A percentile compares a stretch with the other conserved stretches of the same genome.
Evolutionary conservation across 2,797 vertebrate species (phyloP).

Genomic region (Enteromius treurensis): DNA sequence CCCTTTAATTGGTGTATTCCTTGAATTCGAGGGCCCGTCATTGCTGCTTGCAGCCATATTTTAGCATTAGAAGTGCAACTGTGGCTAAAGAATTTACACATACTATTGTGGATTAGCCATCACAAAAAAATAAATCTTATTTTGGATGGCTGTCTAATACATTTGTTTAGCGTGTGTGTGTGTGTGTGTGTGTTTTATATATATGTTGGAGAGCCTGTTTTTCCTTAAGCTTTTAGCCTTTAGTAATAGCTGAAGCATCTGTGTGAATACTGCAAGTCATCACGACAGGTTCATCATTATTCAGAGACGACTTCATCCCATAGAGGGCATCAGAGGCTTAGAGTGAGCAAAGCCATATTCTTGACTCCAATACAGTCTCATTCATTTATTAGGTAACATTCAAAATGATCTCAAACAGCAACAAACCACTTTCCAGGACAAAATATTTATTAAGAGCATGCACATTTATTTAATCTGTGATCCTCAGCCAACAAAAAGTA

Average conservation of each 20-base stretch:
- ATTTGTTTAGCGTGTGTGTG: not conserved
- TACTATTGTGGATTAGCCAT: not conserved
- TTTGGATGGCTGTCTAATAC: not conserved
- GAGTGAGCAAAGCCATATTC: not conserved
- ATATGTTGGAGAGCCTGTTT: not conserved
- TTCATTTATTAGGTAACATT: not conserved
- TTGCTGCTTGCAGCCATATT: too few species aligned
- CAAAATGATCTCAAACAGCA: not conserved
- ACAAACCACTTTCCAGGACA: not conserved
- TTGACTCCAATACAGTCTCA: not conserved
- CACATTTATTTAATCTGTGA: not conserved
- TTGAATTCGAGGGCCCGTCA: too few species aligned
- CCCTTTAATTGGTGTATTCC: too few species aligned
- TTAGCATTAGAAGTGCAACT: not conserved
- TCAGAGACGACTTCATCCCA: not conserved
- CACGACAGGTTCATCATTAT: slow-evolving; percentile 6
- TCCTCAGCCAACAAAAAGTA: not conserved
- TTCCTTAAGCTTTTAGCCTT: not conserved
- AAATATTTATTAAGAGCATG: not conserved
- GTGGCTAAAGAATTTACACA: not conserved
- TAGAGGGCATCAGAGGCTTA: slow-evolving; percentile 35
- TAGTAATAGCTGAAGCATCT: slow-evolving; percentile 2
- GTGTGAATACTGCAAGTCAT: slow-evolving; percentile 46
- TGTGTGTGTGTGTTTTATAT: too few species aligned
- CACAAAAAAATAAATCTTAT: not conserved